Conservation (phyloP, 2,888 invertebrate genomes). For the Hypena proboscidalis region DNA sequence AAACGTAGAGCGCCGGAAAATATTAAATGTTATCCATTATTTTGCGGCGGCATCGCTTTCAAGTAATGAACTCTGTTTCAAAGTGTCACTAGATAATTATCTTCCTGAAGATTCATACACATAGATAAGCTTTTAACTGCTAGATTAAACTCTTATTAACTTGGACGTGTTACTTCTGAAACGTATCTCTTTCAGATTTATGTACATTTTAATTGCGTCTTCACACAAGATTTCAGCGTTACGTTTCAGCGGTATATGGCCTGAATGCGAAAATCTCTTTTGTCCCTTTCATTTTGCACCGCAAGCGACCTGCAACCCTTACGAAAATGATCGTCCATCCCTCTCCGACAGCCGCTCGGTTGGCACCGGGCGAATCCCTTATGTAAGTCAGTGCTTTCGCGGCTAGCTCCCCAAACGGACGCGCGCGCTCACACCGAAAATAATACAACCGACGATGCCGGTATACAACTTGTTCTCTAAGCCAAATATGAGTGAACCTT, state of each 20-base stretch:
- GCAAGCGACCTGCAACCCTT: slow-evolving; percentile 67
- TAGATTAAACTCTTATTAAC: slow-evolving; percentile 66
- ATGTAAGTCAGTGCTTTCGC: slow-evolving; percentile 80
- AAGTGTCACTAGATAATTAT: slow-evolving; percentile 8
- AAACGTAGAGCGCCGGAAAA: too few species aligned
- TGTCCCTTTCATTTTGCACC: slow-evolving; percentile 66
- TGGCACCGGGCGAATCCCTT: slow-evolving; percentile 78
- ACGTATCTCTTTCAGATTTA: slow-evolving; percentile 71
- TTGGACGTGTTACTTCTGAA: slow-evolving; percentile 55
- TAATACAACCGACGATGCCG: slow-evolving; percentile 61
- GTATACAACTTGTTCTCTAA: slow-evolving; percentile 42
- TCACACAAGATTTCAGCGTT: slow-evolving; percentile 75
- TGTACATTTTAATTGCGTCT: slow-evolving; percentile 81
- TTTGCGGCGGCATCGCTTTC: too few species aligned
- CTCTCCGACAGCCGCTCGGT: slow-evolving; percentile 65
- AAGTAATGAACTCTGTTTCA: slow-evolving; percentile 9
- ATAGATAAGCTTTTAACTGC: slow-evolving; percentile 52
- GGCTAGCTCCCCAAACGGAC: slow-evolving; percentile 50
- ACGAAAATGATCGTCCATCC: slow-evolving; percentile 65
- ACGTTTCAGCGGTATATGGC: slow-evolving; percentile 59
- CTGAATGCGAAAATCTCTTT: slow-evolving; percentile 69
- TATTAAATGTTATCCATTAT: too few species aligned
- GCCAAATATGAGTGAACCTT: slow-evolving; percentile 46
- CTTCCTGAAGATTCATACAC: slow-evolving; percentile 14
- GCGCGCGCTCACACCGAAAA: slow-evolving; percentile 47